Evolutionary conservation across 2,888 invertebrate genomes (phyloP).

Genomic region (Lomographa bimaculata): DNA sequence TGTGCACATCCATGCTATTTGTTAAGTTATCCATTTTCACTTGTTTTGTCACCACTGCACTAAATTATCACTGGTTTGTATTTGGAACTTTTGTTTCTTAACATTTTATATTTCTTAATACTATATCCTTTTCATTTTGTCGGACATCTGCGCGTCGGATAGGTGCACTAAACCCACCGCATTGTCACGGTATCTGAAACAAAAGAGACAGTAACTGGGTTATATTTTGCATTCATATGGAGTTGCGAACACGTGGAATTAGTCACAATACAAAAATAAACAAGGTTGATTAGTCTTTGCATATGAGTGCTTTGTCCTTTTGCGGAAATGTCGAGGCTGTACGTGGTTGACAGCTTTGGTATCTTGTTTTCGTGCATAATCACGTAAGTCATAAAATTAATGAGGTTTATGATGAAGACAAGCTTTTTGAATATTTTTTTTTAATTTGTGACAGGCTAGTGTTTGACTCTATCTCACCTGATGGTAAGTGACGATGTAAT

Average conservation of each 20-base stretch:
- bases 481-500: no score
- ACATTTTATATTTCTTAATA: slow-evolving; percentile 22
- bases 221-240: slow-evolving; percentile 21
- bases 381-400: slow-evolving; percentile 6
- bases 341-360: slow-evolving; percentile 10
- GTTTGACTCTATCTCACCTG: no score
- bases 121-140: slow-evolving; percentile 11
- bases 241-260: slow-evolving; percentile 36
- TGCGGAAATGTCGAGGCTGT: slow-evolving; percentile 38
- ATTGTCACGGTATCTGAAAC: slow-evolving; percentile 44
- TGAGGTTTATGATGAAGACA: no score
- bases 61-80: slow-evolving; percentile 40
- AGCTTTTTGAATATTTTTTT: no score
- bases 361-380: slow-evolving; percentile 5
- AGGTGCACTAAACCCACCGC: slow-evolving; percentile 17
- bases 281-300: slow-evolving; percentile 20
- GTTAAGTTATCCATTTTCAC: slow-evolving; percentile 38
- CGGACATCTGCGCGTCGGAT: slow-evolving; percentile 16
- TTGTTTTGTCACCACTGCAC: slow-evolving; percentile 45
- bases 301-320: slow-evolving; percentile 28
- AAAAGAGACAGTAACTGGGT: slow-evolving; percentile 39
- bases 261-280: slow-evolving; percentile 38
- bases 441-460: no score
- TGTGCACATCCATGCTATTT: slow-evolving; percentile 53
- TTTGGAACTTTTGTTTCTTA: slow-evolving; percentile 23